Base-by-base conservation (phyloP, 2,888 invertebrate species). In the Pyrrhosoma nymphula region DNA sequence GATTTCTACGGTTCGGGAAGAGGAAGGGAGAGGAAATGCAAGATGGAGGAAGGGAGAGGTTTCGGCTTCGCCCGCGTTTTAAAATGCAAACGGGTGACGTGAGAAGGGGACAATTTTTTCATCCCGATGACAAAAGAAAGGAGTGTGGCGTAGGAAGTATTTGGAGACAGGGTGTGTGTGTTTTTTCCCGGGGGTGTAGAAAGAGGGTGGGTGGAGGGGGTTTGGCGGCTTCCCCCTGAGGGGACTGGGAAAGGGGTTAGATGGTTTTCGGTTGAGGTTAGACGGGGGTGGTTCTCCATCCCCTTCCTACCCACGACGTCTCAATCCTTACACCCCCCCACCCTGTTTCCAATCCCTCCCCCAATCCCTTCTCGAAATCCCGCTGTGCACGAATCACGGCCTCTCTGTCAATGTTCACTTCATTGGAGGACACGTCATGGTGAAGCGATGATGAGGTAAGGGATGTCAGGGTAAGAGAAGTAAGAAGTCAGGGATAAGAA, bases 381-480 rank as follows among this genome's bases (percentile, higher is more conserved):
- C 47, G 26, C 69, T 93, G 39, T 93, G 93, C 93, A 93, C 93
- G 93, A 75, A 93, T 93, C 93, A 93, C 93, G 93, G 93, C 26
- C 69, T 26, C 47, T 47, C 89, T 89, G 56, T 56, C 89, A 55
- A 47, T 89, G 55, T 16, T n/a, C 89, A 55, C 89, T 56, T 89
- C 89, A 89, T 89, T 56, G 89, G 63, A 93, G 93, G 47, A 35
- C 93, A 93, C 93, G 69, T 93, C 93, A 93, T 23, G 30, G 93
- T 23, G 63, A 69, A 35, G 93, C 56, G 75, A 93, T 93, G 93
- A 93, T 93, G 93, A 75, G 47, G 55, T 63, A 63, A 91, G 63
- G 35, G 93, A 75, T 39, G 93, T n/a, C 20, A 47, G 30, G 90
- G n/a, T 14, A 16, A 89, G 55, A 18, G 10, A 14, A 16, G 47